Base-by-base conservation (phyloP, 2,113 vertebrate genomes). In the Heloderma charlesbogerti region DNA sequence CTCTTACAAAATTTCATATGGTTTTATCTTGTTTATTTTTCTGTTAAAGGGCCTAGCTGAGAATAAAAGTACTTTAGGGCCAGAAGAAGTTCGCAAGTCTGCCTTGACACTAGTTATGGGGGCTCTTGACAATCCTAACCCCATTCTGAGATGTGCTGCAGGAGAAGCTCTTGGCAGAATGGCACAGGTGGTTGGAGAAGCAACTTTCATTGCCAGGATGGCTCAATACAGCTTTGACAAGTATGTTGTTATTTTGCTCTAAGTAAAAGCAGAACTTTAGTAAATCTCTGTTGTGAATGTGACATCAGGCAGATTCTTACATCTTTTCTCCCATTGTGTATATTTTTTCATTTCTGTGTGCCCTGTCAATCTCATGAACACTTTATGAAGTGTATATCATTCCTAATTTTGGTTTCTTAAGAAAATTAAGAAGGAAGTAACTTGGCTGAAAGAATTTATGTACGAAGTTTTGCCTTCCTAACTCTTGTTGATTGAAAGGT, bases 201-300 rank as follows among this genome's bases (percentile, higher is more conserved):
- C 98, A 54, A 98, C 99, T 60, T 99, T 99, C 94, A 99, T 99
- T 79, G 99, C 99, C 93, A 97, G 99, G 95, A 99, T 99, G 99
- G 99, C 99, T 89, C 99, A 99, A 27, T 98, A 98, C 94, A 99
- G 99, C 96, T 99, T 99, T 95, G 99, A 99, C 97, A 99, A 99
- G 99, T 99, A 98, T 94, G 98, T 96, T 89, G 57, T 91, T 16
- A 43, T 74, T 94, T 92, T 88, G 51, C 87, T 91, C 91, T 22
- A 75, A 48, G 25, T 91, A 80, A 90, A 91, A 90, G 6, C n/a
- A 6, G 0, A 71, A 20, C 88, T 72, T 51, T 48, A 25, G 4
- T 84, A 91, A 74, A 90, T 92, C 71, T 25, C 4, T 84, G 12
- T 89, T 1, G 57, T 86, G 29, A 87, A 40, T 87, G 31, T 6